A percentile compares a stretch with the other conserved stretches of the same genome.
These are phyloP conservation scores for Lota lota DNA, from an alignment of 2,113 vertebrate species.

Conservation along the genomic window DNA sequence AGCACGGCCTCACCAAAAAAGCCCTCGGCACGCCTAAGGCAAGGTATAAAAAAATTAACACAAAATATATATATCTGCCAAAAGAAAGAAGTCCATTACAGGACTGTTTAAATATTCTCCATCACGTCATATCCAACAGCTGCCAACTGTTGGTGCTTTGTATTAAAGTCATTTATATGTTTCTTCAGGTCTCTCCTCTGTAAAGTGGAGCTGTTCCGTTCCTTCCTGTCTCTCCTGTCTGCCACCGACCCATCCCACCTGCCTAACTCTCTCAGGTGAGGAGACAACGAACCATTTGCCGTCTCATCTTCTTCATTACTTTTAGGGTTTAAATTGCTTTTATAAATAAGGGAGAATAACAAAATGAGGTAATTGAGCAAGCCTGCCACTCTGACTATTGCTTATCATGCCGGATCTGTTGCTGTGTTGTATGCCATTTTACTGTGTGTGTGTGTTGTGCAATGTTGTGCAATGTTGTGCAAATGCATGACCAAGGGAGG, in stretches of 20 bases:
- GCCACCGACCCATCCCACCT: slow-evolving; percentile 70
- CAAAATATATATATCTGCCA: neutral
- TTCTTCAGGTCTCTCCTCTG: slow-evolving; percentile 83
- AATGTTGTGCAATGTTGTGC: too few species aligned
- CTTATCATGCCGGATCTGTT: too few species aligned
- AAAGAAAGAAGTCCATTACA: neutral
- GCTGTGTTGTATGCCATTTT: too few species aligned
- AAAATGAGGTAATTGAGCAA: too few species aligned
- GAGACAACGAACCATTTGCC: slow-evolving; percentile 2
- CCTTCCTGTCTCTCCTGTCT: slow-evolving; percentile 80
- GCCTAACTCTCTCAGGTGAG: slow-evolving; percentile 85
- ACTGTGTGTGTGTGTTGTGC: too few species aligned
- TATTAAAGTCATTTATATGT: too few species aligned
- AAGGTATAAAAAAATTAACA: slow-evolving; percentile 70
- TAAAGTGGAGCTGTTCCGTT: slow-evolving; percentile 86
- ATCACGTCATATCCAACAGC: neutral
- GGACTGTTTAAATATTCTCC: neutral
- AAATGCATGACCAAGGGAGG: too few species aligned
- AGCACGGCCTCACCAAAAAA: slow-evolving; percentile 90
- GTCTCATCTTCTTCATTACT: neutral
- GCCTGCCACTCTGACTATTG: neutral
- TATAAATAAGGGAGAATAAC: too few species aligned
- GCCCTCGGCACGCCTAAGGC: slow-evolving; percentile 71
- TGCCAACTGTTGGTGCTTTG: neutral
- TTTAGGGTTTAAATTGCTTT: neutral